A percentile compares a stretch with the other conserved stretches of the same genome.
Evolutionary conservation across 2,888 invertebrate species (phyloP).

Genomic region (Lutraria lutraria): DNA sequence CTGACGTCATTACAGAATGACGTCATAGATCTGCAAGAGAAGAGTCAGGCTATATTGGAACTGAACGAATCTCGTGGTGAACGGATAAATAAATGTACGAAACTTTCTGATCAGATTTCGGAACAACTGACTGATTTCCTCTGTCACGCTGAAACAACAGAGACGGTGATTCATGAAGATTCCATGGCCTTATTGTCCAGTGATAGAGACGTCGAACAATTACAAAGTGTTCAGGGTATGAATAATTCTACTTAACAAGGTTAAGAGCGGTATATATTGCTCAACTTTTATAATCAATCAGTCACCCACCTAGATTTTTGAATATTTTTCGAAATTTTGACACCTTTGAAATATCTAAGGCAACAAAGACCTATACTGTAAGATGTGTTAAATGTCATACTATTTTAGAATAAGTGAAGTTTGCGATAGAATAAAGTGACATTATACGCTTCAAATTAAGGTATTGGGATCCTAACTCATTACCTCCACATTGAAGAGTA

Average conservation of each 20-base stretch:
- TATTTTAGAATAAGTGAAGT: too few relatives aligned
- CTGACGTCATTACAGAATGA: slow-evolving; percentile 50
- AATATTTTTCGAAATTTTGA: too few relatives aligned
- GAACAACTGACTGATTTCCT: slow-evolving; percentile 34
- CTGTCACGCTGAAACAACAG: slow-evolving; percentile 33
- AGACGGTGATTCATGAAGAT: slow-evolving; percentile 32
- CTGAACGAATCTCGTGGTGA: slow-evolving; percentile 7
- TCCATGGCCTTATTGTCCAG: slow-evolving; percentile 22
- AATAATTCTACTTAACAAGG: neutral
- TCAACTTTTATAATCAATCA: too few relatives aligned
- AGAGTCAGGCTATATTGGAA: slow-evolving; percentile 24
- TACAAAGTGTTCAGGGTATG: neutral
- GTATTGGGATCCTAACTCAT: too few relatives aligned
- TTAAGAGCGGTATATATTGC: too few relatives aligned
- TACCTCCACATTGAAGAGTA: too few relatives aligned
- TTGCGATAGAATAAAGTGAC: too few relatives aligned
- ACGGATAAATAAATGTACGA: slow-evolving; percentile 3
- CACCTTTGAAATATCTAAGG: too few relatives aligned
- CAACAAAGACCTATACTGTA: too few relatives aligned
- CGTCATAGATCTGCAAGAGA: slow-evolving; percentile 39
- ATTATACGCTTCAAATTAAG: too few relatives aligned
- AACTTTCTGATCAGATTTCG: slow-evolving; percentile 17
- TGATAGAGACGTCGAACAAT: slow-evolving; percentile 2
- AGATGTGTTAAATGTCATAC: too few relatives aligned
- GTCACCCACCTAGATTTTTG: too few relatives aligned